These are phyloP conservation scores for Lytechinus pictus DNA, from an alignment of 35 echinoderm and acorn worm genomes.

Conservation along the genomic window DNA sequence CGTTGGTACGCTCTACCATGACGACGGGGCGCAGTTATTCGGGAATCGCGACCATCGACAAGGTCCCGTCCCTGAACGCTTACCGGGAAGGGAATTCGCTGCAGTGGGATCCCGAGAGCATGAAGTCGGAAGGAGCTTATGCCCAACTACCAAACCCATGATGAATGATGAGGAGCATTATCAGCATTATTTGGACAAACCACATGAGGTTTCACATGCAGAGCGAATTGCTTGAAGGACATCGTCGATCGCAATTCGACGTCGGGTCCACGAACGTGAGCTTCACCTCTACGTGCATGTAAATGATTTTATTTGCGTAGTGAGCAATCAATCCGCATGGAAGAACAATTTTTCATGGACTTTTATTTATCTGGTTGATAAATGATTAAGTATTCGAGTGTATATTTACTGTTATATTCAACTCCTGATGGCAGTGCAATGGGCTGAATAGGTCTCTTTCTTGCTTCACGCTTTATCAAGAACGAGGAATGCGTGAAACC, in stretches of 20 bases:
- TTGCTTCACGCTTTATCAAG: not conserved
- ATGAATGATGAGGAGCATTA: not conserved
- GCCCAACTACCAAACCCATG: constrained; percentile 22
- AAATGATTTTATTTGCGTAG: not conserved
- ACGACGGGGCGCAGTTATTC: constrained; percentile 93
- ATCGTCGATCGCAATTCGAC: not conserved
- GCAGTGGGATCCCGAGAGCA: constrained; percentile 44
- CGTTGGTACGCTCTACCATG: constrained; percentile 75
- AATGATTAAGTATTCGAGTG: not conserved
- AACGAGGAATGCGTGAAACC: not conserved
- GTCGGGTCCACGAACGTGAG: not conserved
- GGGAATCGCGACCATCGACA: constrained; percentile 94
- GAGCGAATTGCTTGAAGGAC: not conserved
- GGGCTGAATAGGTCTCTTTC: not conserved
- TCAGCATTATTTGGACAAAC: not conserved
- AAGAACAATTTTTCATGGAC: not conserved
- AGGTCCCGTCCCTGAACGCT: constrained; percentile 53
- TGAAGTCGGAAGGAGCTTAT: constrained; percentile 45
- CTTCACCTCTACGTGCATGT: not conserved
- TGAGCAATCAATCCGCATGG: not conserved
- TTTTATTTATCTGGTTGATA: not conserved
- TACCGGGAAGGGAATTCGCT: constrained; percentile 21
- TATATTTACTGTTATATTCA: not conserved
- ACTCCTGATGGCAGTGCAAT: not conserved
- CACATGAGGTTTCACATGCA: not conserved